Conservation (phyloP, 2,113 vertebrate genomes). For the Antigone vipio region DNA sequence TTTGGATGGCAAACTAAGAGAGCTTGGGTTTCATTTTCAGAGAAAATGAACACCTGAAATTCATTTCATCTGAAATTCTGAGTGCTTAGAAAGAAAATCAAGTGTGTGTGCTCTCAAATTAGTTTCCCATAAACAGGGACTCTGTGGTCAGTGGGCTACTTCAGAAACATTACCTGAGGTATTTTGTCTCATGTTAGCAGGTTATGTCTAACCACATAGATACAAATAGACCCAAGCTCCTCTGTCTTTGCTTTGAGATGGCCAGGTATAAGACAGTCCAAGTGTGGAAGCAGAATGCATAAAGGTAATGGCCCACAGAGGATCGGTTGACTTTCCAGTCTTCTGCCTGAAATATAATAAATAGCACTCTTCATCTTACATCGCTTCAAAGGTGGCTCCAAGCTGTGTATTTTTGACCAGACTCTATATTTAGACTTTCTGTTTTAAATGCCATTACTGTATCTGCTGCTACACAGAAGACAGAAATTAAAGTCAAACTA, state of each 20-base stretch:
- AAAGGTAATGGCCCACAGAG: not conserved
- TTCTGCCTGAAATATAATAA: not conserved
- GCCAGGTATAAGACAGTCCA: not conserved
- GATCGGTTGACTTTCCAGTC: not conserved
- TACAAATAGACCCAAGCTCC: not conserved
- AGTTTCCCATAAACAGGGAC: slow-evolving; percentile 10
- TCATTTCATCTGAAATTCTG: not conserved
- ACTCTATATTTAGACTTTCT: not conserved
- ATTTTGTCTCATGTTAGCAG: not conserved
- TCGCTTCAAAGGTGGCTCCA: not conserved
- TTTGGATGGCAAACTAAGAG: slow-evolving; percentile 4
- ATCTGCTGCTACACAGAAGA: not conserved
- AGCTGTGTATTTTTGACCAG: not conserved
- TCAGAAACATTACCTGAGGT: not conserved
- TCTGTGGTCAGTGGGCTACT: slow-evolving; percentile 23
- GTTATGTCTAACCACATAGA: not conserved
- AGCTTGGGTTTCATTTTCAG: not conserved
- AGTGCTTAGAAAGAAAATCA: not conserved
- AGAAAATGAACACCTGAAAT: not conserved
- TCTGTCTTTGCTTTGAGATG: not conserved
- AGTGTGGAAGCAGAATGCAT: not conserved
- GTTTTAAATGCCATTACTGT: not conserved
- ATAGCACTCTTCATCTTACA: not conserved
- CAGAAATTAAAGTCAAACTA: not conserved
- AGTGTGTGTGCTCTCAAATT: not conserved